phyloP scores from a whole-genome alignment of 2,888 invertebrate genomes.

The Orchesellides sinensis region DNA sequence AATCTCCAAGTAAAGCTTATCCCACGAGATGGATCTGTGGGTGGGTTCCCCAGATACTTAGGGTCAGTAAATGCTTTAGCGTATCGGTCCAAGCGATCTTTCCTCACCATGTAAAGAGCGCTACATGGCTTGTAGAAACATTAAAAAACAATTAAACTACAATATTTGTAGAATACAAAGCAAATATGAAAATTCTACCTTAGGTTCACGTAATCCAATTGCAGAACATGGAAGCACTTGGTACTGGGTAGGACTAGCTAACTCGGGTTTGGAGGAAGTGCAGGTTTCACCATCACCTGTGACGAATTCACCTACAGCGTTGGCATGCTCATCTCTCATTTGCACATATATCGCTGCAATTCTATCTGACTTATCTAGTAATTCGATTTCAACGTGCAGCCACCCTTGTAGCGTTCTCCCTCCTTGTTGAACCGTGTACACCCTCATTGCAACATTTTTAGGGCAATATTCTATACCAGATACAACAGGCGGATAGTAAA shows the following conservation, averaged over 20 bases:
- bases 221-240: slow-evolving; percentile 24
- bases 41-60: too few relatives aligned
- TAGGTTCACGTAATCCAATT: slow-evolving; percentile 9
- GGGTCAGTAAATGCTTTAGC: too few relatives aligned
- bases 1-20: slow-evolving; percentile 10
- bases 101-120: too few relatives aligned
- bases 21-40: not conserved
- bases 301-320: slow-evolving; percentile 36
- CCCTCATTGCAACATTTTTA: too few relatives aligned
- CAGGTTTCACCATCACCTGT: not conserved
- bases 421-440: not conserved
- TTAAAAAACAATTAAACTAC: too few relatives aligned
- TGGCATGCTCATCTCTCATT: slow-evolving; percentile 26
- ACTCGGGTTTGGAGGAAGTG: not conserved
- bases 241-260: not conserved
- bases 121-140: too few relatives aligned
- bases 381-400: slow-evolving; percentile 23
- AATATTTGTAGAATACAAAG: too few relatives aligned
- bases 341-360: slow-evolving; percentile 14
- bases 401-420: slow-evolving; percentile 4
- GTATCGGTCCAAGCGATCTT: too few relatives aligned
- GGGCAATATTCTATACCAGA: too few relatives aligned
- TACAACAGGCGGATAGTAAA: too few relatives aligned
- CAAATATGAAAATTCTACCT: too few relatives aligned
- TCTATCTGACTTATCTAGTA: not conserved